phyloP scores from a whole-genome alignment of 2,113 vertebrate genomes.

The Hypanus sabinus region DNA sequence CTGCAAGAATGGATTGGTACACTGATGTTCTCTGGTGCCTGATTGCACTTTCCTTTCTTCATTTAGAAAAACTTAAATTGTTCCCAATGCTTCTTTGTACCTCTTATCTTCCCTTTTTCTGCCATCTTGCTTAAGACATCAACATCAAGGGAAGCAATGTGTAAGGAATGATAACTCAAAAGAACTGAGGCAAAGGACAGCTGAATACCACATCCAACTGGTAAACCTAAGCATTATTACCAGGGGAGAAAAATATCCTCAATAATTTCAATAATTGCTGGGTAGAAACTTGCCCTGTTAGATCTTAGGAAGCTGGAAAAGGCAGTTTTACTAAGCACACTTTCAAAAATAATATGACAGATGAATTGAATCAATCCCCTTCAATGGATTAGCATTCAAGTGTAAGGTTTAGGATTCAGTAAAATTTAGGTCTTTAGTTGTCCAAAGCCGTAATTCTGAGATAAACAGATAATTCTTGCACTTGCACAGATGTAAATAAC shows the following conservation, averaged over 20 bases:
- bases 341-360: neutral
- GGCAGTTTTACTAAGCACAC: neutral
- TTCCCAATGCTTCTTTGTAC: neutral
- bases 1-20: neutral
- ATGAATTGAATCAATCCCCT: neutral
- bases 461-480: neutral
- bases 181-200: neutral
- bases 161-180: neutral
- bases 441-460: neutral
- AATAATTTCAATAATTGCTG: neutral
- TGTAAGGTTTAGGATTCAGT: neutral
- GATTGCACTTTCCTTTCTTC: neutral
- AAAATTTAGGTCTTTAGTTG: neutral
- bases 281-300: neutral
- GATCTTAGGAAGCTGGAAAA: neutral
- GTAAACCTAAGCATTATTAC: neutral
- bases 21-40: neutral
- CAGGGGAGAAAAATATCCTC: neutral
- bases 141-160: neutral
- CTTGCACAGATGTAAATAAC: neutral
- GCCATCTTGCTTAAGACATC: neutral
- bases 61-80: neutral
- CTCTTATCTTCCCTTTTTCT: neutral
- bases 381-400: too few relatives aligned
- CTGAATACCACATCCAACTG: neutral